Evolutionary conservation across 2,888 invertebrate species (phyloP), one percentile per base, ranked within the genome.

Genomic region (Napeogenes sylphis): DNA sequence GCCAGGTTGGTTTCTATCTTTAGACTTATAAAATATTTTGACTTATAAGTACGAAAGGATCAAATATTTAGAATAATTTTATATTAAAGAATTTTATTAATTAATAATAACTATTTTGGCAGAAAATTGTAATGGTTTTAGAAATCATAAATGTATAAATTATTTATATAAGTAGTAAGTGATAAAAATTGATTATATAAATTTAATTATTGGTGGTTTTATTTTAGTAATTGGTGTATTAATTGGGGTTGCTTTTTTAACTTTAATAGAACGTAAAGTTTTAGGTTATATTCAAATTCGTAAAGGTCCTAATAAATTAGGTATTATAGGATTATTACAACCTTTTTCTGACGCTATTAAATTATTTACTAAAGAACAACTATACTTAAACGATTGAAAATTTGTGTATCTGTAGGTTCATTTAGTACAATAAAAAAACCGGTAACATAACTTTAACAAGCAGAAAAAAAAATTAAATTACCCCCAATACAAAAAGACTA

Each of bases 11-110:
- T 93, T 95, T 95, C 93, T 95, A 95, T 95, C 94, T 94, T 93
- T 92, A 92, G 84, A 82, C 68, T 80, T 71, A 67, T 77, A 73
- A 77, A 81, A 91, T 91, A 90, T 92, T 92, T 92, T 94, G n/a
- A n/a, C n/a, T n/a, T n/a, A n/a, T n/a, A n/a, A 94, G 94, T 95
- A 95, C 94, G 94, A 95, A 94, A 95, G 94, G 94, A 95, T 91
- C 87, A 87, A 87, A 85, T 91, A 92, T 92, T 85, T 77, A 78
- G 90, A 91, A 92, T 86, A 90, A 80, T 90, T 86, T 86, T 84
- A 74, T 80, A 77, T 33, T 21, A 35, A 35, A 61, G 79, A 81
- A 80, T 85, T 75, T 86, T 82, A 80, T 71, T 79, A 79, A 76
- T 73, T 76, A 62, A 67, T 63, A 62, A 66, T 62, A 62, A 72